Base-by-base conservation (phyloP, 2,888 invertebrate species). In the Odontocerum albicorne region DNA sequence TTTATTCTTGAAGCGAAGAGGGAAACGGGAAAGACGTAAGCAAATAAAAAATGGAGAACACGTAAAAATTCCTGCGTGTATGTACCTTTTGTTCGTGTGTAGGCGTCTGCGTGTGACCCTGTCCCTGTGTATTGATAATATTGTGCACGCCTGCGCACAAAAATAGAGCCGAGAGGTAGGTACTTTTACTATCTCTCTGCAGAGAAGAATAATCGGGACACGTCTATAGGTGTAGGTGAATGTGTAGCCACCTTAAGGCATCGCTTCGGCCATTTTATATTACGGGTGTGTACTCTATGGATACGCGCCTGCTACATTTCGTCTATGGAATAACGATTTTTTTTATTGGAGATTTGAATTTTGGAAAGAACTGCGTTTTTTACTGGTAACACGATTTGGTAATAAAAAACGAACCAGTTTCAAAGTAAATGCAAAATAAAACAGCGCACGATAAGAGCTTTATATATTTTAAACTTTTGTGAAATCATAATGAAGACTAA, bases 61-160 rank as follows among this genome's bases (percentile, higher is more conserved):
- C 27, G 27, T 27, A 27, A 27, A 27, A 10, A 10, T 27, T 27
- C 27, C 27, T 57, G 57, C 49, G 46, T 57, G 46, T 52, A 40
- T 57, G 51, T 56, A 38, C 42, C 47, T 47, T 54, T 49, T 49
- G 40, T 47, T 47, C 51, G 12, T 35, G 45, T 36, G 39, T 36
- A 33, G 42, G 44, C 42, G 59, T 52, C 49, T 52, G 59, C 49
- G 59, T 59, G 59, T 55, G 44, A 42, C 45, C 52, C 19, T 55
- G 44, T 36, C 45, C 52, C 19, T 35, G 40, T 42, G 60, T 60
- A 60, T 60, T 60, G 60, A 60, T 56, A 54, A 56, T 60, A 53
- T 56, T 38, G 44, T 38, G 40, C 27, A 51, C 60, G 60, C 57
- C 53, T 60, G 60, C 60, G 60, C 60, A 56, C 44, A 35, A 53